These are phyloP conservation scores for Ophioninae sp. DNA, from an alignment of 2,888 invertebrate species.

Conservation along the genomic window DNA sequence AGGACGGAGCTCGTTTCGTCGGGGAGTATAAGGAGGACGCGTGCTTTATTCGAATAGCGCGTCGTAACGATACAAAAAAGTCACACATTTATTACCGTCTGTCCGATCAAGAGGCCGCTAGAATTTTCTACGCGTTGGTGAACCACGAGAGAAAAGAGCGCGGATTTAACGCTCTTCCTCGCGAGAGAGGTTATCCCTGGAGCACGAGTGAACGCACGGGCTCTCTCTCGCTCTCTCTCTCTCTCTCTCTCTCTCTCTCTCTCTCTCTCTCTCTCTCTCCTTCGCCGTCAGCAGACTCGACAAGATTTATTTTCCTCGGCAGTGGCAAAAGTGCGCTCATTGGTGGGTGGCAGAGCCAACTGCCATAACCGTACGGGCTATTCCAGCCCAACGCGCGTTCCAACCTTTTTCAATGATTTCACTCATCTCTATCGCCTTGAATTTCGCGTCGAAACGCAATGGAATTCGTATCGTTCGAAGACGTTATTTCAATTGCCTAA, in stretches of 20 bases:
- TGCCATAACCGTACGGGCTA: constrained; percentile 27
- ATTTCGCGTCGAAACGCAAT: not conserved
- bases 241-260: not conserved
- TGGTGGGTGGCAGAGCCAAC: constrained; percentile 45
- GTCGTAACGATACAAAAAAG: constrained; percentile 22
- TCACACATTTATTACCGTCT: constrained; percentile 39
- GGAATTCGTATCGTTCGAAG: not conserved
- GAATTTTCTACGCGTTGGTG: constrained; percentile 23
- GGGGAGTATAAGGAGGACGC: constrained; percentile 16
- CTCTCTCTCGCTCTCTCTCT: constrained; percentile 9
- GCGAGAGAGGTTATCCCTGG: constrained; percentile 23
- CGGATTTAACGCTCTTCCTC: constrained; percentile 21
- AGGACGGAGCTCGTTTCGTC: constrained; percentile 6
- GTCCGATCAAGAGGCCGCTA: constrained; percentile 28
- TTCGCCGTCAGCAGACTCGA: constrained; percentile 40
- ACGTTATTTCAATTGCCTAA: too few relatives aligned
- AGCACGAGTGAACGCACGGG: not conserved
- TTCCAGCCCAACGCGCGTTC: not conserved
- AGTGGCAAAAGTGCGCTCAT: constrained; percentile 38
- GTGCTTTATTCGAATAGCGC: constrained; percentile 21
- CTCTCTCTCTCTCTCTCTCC: constrained; percentile 15
- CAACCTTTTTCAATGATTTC: not conserved
- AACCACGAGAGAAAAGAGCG: constrained; percentile 36
- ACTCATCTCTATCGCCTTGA: not conserved
- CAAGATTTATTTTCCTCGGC: constrained; percentile 46